phyloP scores from a whole-genome alignment of 2,888 invertebrate species.

The Limulus polyphemus region DNA sequence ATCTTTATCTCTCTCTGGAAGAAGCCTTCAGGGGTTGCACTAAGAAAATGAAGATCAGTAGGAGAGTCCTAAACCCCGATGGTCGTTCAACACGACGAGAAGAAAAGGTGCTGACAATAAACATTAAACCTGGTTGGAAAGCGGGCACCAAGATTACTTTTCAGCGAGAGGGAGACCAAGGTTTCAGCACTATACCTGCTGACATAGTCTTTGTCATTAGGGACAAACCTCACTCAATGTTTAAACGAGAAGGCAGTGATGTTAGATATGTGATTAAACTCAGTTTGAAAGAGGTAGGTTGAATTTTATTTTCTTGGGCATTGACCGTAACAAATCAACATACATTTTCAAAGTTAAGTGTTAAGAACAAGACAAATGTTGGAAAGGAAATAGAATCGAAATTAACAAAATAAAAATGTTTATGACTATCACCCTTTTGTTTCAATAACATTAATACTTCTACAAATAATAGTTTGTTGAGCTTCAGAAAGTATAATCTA shows the following conservation, averaged over 20 bases:
- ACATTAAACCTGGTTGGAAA: constrained; percentile 96
- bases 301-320: no score
- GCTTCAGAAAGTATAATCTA: no score
- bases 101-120: constrained; percentile 68
- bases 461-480: no score
- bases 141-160: constrained; percentile 96
- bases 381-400: no score
- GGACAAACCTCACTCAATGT: constrained; percentile 78
- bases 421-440: no score
- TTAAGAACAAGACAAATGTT: no score
- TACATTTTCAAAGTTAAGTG: no score
- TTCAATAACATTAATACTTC: no score
- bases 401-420: no score
- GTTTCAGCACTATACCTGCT: constrained; percentile 82
- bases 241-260: constrained; percentile 87
- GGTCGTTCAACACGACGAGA: constrained; percentile 65
- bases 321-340: no score
- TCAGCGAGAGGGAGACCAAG: constrained; percentile 90
- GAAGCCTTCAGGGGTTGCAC: constrained; percentile 87
- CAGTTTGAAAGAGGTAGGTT: constrained; percentile 67
- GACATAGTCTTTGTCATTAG: constrained; percentile 93
- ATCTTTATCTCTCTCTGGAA: constrained; percentile 80
- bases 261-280: constrained; percentile 75
- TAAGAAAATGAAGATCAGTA: constrained; percentile 98
- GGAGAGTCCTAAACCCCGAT: constrained; percentile 55